phyloP scores from a whole-genome alignment of 2,113 vertebrate species.

The Alaudala cheleensis region DNA sequence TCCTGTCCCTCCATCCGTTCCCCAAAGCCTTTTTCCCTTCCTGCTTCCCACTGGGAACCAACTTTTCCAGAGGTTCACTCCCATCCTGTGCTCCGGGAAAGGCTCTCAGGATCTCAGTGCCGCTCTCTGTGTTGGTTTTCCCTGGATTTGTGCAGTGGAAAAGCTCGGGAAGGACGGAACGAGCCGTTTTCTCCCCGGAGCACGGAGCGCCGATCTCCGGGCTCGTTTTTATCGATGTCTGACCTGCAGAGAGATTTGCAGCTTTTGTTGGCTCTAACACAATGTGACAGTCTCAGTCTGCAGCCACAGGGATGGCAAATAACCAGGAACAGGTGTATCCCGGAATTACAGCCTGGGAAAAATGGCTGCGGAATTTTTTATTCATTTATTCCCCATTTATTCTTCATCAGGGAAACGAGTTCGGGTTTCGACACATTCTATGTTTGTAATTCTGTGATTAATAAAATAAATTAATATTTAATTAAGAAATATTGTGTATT shows the following conservation, averaged over 20 bases:
- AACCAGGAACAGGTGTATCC: background rate
- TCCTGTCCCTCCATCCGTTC: background rate
- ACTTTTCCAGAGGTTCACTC: rapidly evolving
- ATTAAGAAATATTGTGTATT: background rate
- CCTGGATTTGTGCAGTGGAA: background rate
- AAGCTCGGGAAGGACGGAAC: background rate
- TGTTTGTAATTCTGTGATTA: background rate
- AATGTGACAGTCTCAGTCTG: background rate
- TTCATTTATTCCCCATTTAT: no score
- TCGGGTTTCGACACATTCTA: no score
- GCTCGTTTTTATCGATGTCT: conserved; percentile 11
- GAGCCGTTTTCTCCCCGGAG: background rate
- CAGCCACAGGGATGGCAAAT: background rate
- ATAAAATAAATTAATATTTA: no score
- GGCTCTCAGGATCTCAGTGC: background rate
- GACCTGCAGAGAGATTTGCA: background rate
- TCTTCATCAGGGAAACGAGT: background rate
- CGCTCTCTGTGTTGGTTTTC: background rate
- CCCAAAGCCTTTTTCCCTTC: background rate
- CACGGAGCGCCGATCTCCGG: background rate
- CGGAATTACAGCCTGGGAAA: background rate
- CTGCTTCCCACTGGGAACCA: background rate
- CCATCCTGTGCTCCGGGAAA: rapidly evolving
- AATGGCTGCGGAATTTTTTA: background rate
- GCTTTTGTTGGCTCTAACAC: conserved; percentile 5